A percentile compares a stretch with the other conserved stretches of the same genome.
These are phyloP conservation scores for Muscina levida DNA, from an alignment of 2,888 invertebrate species.

Conservation along the genomic window DNA sequence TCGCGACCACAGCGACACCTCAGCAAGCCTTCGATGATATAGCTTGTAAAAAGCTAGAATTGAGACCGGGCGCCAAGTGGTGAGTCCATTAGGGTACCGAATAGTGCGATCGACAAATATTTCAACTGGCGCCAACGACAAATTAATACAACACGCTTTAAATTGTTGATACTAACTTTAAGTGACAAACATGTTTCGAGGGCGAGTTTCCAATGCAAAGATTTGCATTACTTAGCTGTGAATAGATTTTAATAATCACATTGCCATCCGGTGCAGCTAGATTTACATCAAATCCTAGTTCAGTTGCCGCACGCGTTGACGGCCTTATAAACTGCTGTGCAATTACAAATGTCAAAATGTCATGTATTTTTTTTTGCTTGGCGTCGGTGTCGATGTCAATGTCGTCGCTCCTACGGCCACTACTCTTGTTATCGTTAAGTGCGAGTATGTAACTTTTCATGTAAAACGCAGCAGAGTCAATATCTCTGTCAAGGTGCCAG, in stretches of 20 bases:
- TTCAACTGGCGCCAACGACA: conserved; percentile 60
- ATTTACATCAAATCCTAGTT: conserved; percentile 4
- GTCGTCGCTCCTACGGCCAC: conserved; percentile 22
- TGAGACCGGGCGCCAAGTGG: background rate
- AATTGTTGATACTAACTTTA: conserved; percentile 64
- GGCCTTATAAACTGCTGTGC: conserved; percentile 42
- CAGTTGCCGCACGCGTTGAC: conserved; percentile 9
- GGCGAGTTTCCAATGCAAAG: conserved; percentile 34
- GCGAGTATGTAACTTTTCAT: conserved; percentile 46
- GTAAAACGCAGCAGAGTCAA: conserved; percentile 43
- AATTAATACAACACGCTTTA: conserved; percentile 48
- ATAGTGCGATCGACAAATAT: conserved; percentile 21
- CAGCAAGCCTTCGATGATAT: background rate
- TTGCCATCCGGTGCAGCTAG: conserved; percentile 31
- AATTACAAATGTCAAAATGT: conserved; percentile 61
- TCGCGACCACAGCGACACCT: no score
- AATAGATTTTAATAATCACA: conserved; percentile 41
- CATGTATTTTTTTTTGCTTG: conserved; percentile 23
- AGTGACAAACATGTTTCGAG: conserved; percentile 56
- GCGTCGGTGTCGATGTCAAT: conserved; percentile 55
- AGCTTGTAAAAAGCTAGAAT: background rate
- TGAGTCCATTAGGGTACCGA: background rate
- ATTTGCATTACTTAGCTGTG: conserved; percentile 36
- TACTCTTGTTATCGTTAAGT: no score
- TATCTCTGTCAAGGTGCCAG: conserved; percentile 56